Base-by-base conservation (phyloP, 2,113 vertebrate species). In the Tragelaphus buxtoni region DNA sequence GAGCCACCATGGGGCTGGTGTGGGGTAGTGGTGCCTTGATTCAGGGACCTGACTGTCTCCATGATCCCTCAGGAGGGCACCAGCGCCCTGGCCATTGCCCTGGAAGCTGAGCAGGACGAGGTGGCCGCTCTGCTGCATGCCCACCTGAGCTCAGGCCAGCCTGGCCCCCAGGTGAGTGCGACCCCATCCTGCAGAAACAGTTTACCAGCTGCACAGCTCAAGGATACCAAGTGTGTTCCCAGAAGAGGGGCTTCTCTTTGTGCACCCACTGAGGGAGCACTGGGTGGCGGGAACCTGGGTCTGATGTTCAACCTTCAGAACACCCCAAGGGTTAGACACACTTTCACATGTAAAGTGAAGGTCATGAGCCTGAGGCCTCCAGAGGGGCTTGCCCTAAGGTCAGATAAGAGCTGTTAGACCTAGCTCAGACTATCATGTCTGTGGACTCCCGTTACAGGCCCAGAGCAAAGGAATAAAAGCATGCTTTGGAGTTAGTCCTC, bases 91-190 rank as follows among this genome's bases (percentile, higher is more conserved):
- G 99, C 99, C 95, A 99, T 99, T 0, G 99, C 99, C 0, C 97
- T 99, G 98, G 99, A 99, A 97, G 99, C 99, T 0, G 99, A 99
- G 17, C 99, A 99, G 98, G 99, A 99, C 0, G 99, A 99, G 98
- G 99, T 99, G 0, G 99, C 99, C 0, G 97, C 99, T n/a, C 98
- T 99, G 79, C 98, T 99, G 76, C 99, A 99, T 0, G 98, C 99
- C 35, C 99, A 99, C 95, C 99, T 99, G 98, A 99, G 99, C 0
- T 97, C 99, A 39, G 96, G 97, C 0, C 99, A 99, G 96, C 95
- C 96, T 0, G 98, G 97, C 45, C 53, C 96, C 17, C 97, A 97
- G 7, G 99, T 99, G 98, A 99, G 99, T 98, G 86, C 24, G 1
- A 58, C 5, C 35, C 47, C n/a, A 8, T 16, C 4, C 56, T 12